A percentile compares a stretch with the other conserved stretches of the same genome.
These are phyloP conservation scores for Tuberolachnus salignus DNA, from an alignment of 2,888 invertebrate species.

Conservation along the genomic window DNA sequence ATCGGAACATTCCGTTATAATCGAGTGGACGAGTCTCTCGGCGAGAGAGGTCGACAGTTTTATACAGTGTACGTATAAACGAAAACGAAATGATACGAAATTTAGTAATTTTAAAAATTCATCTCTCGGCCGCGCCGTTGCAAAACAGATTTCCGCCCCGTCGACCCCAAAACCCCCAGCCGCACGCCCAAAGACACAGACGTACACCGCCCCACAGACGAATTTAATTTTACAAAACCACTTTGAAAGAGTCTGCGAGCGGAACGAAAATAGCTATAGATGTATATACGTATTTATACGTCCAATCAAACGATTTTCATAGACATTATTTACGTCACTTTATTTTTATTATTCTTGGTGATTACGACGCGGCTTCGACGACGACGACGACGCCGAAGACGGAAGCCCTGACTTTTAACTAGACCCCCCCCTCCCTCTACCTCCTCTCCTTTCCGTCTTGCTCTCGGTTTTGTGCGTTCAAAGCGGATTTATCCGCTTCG, in stretches of 20 bases:
- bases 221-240: conserved; percentile 37
- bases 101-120: conserved; percentile 19
- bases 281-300: background rate
- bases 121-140: background rate
- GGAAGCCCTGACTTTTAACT: background rate
- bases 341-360: background rate
- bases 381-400: no score
- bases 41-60: conserved; percentile 14
- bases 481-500: conserved; percentile 6
- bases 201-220: background rate
- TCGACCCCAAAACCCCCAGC: background rate
- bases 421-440: background rate
- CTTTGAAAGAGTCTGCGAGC: background rate
- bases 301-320: conserved; percentile 28
- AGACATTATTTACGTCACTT: conserved; percentile 1
- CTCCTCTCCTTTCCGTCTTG: no score
- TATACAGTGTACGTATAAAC: no score
- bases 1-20: no score
- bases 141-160: background rate
- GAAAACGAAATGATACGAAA: background rate
- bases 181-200: no score
- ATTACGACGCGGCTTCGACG: no score
- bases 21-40: conserved; percentile 41
- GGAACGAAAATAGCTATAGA: background rate
- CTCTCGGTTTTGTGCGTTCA: background rate